phyloP scores from a whole-genome alignment of 64 coral and sea anemone genomes.

The Pocillopora damicornis region DNA sequence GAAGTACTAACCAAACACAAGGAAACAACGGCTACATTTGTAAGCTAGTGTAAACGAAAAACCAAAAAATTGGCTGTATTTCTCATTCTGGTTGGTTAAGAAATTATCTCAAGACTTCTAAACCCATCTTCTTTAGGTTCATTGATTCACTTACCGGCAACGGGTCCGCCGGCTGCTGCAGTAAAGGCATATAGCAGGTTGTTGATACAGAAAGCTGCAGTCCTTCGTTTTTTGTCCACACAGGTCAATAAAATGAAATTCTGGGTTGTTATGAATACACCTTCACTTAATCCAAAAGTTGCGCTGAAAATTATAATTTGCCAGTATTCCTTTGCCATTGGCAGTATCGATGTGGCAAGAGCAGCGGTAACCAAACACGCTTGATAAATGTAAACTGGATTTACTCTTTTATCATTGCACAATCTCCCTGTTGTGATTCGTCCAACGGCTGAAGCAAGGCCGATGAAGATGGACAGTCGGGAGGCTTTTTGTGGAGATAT shows the following conservation, averaged over 20 bases:
- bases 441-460: conserved; percentile 8
- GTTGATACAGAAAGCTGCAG: background rate
- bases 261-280: conserved; percentile 23
- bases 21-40: too few species aligned
- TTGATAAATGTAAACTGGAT: conserved; percentile 20
- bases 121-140: too few species aligned
- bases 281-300: conserved; percentile 35
- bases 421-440: conserved; percentile 13
- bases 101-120: too few species aligned
- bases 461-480: conserved; percentile 39
- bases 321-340: conserved; percentile 5
- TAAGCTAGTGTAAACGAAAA: too few species aligned
- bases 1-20: too few species aligned
- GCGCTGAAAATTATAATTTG: conserved; percentile 26
- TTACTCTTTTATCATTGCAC: conserved; percentile 15
- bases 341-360: background rate
- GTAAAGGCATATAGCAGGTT: background rate
- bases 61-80: too few species aligned
- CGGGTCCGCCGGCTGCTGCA: background rate
- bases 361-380: background rate
- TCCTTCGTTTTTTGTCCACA: background rate
- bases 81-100: too few species aligned
- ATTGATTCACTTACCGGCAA: background rate
- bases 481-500: conserved; percentile 18
- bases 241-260: conserved; percentile 26